Conservation (phyloP, 2,797 vertebrate species). For the Eulemur coronatus region DNA sequence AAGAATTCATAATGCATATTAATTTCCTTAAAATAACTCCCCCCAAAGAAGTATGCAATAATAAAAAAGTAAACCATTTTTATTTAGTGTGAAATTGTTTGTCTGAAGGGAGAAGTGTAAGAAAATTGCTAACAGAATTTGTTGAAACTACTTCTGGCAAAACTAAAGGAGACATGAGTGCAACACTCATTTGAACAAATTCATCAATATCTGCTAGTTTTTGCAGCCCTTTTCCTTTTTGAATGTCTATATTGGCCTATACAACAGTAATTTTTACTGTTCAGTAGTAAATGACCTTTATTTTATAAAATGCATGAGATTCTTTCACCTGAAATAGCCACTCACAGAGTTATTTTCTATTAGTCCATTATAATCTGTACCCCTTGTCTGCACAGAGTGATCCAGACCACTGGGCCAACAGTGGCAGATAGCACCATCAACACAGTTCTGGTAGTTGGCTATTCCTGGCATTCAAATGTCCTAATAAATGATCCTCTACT, state of each 20-base stretch:
- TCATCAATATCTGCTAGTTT: neutral
- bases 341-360: neutral
- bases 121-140: constrained; percentile 18
- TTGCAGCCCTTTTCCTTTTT: neutral
- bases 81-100: constrained; percentile 3
- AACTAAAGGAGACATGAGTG: neutral
- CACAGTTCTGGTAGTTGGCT: neutral
- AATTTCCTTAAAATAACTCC: constrained; percentile 20
- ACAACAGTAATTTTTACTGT: neutral
- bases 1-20: neutral
- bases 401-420: neutral
- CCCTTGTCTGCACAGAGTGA: neutral
- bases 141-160: constrained; percentile 1
- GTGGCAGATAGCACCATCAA: neutral
- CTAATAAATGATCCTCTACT: neutral
- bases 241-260: neutral
- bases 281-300: neutral
- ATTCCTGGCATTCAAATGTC: neutral
- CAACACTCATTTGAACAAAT: neutral
- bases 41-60: neutral
- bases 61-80: neutral
- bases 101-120: neutral
- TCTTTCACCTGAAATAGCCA: neutral
- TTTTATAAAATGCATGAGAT: neutral
- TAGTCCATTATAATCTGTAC: neutral